phyloP scores from a whole-genome alignment of 2,797 vertebrate species.

The Lagorchestes hirsutus region DNA sequence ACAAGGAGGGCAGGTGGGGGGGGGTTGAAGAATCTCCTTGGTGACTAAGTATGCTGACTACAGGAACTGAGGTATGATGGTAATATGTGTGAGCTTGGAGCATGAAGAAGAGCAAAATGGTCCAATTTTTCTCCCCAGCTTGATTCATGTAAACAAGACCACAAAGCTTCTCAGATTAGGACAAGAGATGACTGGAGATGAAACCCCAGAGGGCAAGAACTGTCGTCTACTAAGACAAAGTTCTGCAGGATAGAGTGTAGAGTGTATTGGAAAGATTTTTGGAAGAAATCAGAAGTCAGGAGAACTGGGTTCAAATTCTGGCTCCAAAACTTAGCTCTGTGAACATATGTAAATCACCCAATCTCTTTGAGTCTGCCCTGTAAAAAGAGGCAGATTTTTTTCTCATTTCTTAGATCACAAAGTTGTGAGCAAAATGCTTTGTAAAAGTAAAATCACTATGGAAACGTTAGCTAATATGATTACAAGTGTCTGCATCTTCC shows the following conservation, averaged over 20 bases:
- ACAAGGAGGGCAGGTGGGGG: background rate
- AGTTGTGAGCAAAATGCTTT: background rate
- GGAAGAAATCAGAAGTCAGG: background rate
- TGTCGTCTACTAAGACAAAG: background rate
- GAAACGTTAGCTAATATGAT: background rate
- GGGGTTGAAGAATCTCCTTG: background rate
- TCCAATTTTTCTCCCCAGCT: background rate
- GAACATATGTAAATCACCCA: background rate
- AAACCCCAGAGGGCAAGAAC: background rate
- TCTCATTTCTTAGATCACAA: background rate
- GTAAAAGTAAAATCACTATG: background rate
- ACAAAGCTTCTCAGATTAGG: background rate
- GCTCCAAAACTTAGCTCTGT: background rate
- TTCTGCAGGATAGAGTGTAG: background rate
- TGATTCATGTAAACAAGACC: background rate
- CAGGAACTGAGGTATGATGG: background rate
- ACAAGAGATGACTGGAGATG: background rate
- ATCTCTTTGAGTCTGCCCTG: background rate
- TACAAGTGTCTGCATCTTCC: background rate
- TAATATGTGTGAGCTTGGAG: background rate
- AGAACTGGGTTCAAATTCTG: background rate
- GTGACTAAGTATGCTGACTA: background rate
- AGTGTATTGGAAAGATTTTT: background rate
- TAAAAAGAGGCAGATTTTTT: background rate
- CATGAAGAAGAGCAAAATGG: background rate